Evolutionary conservation across 1,140 invertebrate genomes (phyloP).

Genomic region (Tenebrio molitor): DNA sequence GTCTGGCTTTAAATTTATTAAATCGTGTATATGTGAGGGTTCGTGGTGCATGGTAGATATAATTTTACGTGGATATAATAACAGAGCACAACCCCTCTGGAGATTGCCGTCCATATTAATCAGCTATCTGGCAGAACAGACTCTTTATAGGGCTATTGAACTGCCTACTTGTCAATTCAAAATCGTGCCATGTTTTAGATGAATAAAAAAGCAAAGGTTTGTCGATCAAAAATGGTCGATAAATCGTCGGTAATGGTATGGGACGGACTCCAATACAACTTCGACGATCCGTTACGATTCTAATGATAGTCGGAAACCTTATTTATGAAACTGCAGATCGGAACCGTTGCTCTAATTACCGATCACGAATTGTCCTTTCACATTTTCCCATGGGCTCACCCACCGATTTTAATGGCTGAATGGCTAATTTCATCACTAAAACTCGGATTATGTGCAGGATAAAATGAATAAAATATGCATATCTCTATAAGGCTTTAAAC

Average conservation of each 20-base stretch:
- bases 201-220: conserved; percentile 18
- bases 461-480: no score
- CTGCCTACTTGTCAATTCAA: conserved; percentile 31
- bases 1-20: conserved; percentile 18
- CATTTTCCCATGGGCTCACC: conserved; percentile 27
- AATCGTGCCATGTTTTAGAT: conserved; percentile 27
- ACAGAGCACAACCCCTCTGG: conserved; percentile 16
- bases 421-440: not conserved
- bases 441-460: no score
- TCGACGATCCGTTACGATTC: conserved; percentile 36
- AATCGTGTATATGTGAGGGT: conserved; percentile 21
- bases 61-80: conserved; percentile 36
- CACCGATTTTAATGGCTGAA: not conserved
- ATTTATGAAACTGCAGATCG: conserved; percentile 38
- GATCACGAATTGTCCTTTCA: conserved; percentile 38
- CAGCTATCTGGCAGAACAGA: conserved; percentile 26
- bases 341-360: conserved; percentile 29
- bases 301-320: conserved; percentile 34
- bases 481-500: no score
- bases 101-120: conserved; percentile 34
- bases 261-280: conserved; percentile 30
- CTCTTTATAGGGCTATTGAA: conserved; percentile 37
- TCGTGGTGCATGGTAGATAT: conserved; percentile 11
- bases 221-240: conserved; percentile 26
- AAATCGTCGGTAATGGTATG: conserved; percentile 14